Evolutionary conservation across 2,888 invertebrate genomes (phyloP).

Genomic region (Sinelater perroti): DNA sequence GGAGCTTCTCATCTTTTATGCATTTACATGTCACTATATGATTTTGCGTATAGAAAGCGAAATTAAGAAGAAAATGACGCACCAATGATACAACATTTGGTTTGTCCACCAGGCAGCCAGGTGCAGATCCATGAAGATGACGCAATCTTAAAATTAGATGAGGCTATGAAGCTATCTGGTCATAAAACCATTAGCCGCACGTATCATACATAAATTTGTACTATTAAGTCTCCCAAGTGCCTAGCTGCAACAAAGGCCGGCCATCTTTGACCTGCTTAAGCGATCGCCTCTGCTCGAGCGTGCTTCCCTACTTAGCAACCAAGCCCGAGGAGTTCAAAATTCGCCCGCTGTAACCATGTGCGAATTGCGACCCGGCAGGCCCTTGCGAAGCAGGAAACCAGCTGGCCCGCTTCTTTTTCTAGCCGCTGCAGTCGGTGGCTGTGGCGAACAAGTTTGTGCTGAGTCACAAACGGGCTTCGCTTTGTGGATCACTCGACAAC

Average conservation of each 20-base stretch:
- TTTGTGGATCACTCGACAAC: too few species aligned
- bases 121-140: too few species aligned
- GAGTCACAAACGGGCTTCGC: constrained; percentile 7
- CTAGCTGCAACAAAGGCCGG: not conserved
- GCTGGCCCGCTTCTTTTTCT: constrained; percentile 13
- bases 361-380: constrained; percentile 18
- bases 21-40: too few species aligned
- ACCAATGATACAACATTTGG: too few species aligned
- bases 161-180: too few species aligned
- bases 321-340: not conserved
- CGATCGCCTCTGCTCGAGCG: not conserved
- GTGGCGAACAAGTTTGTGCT: constrained; percentile 7
- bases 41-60: too few species aligned
- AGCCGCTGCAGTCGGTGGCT: constrained; percentile 11
- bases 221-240: not conserved
- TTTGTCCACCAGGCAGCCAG: too few species aligned
- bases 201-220: not conserved
- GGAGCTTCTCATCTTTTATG: too few species aligned
- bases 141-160: too few species aligned
- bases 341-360: not conserved
- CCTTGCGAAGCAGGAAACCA: constrained; percentile 16
- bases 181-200: too few species aligned
- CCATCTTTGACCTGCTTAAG: not conserved
- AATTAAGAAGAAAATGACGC: too few species aligned
- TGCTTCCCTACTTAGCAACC: not conserved